Evolutionary conservation across 2,888 invertebrate species (phyloP).

Genomic region (Sphaerophoria taeniata): DNA sequence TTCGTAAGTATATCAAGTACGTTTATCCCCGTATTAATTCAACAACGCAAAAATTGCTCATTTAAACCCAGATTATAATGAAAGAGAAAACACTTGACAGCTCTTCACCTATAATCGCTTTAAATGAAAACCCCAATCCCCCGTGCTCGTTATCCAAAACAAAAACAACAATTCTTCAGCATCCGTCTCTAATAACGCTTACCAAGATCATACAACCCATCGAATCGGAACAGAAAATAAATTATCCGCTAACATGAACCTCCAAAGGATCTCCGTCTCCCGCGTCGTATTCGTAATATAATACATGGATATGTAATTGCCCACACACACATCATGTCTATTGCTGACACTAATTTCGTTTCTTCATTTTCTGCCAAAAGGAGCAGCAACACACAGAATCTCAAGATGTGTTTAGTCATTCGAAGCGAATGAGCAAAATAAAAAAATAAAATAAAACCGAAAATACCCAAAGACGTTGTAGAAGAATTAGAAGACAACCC

Average conservation of each 20-base stretch:
- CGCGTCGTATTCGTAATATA: neutral
- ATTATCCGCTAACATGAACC: slow-evolving; percentile 56
- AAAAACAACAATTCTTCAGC: too few relatives aligned
- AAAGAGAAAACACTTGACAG: slow-evolving; percentile 46
- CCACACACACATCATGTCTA: slow-evolving; percentile 33
- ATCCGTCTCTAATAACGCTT: slow-evolving; percentile 14
- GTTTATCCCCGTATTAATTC: neutral
- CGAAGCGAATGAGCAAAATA: neutral
- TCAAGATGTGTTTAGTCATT: slow-evolving; percentile 31
- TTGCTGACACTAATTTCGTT: slow-evolving; percentile 50
- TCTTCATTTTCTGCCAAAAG: slow-evolving; percentile 43
- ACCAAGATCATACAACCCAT: slow-evolving; percentile 53
- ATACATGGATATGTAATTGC: slow-evolving; percentile 8
- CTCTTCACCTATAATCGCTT: slow-evolving; percentile 43
- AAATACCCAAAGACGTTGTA: slow-evolving; percentile 8
- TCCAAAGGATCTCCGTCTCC: slow-evolving; percentile 38
- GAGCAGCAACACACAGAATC: slow-evolving; percentile 23
- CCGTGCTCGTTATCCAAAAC: neutral
- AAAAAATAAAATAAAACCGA: neutral
- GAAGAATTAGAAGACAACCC: slow-evolving; percentile 39
- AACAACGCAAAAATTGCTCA: slow-evolving; percentile 15
- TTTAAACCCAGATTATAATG: slow-evolving; percentile 20
- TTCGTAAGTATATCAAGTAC: slow-evolving; percentile 26
- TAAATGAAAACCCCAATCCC: slow-evolving; percentile 26
- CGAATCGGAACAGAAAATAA: slow-evolving; percentile 58